Evolutionary conservation across 2,113 vertebrate genomes (phyloP).

Genomic region (Zootoca vivipara): DNA sequence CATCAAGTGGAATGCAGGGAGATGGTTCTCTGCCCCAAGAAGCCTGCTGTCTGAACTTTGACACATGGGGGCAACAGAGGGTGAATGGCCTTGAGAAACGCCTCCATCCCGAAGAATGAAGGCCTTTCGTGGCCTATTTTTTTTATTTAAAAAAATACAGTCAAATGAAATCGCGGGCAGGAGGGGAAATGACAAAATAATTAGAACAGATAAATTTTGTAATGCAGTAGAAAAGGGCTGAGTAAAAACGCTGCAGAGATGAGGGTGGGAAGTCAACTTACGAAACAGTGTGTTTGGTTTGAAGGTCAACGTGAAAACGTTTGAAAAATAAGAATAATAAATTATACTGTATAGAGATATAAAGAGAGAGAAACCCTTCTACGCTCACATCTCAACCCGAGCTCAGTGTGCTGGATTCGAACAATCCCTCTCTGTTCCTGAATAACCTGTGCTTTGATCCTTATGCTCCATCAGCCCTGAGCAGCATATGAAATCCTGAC

Average conservation of each 20-base stretch:
- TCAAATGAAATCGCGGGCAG: too few relatives aligned
- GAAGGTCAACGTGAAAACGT: too few relatives aligned
- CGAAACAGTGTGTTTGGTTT: too few relatives aligned
- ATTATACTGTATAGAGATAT: too few relatives aligned
- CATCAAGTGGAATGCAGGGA: neutral
- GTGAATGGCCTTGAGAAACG: neutral
- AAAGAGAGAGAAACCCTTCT: neutral
- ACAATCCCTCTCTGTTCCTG: neutral
- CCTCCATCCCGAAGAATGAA: neutral
- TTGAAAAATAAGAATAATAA: too few relatives aligned
- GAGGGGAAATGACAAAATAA: too few relatives aligned
- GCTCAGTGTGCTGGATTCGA: neutral
- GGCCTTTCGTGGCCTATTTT: too few relatives aligned
- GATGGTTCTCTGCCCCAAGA: neutral
- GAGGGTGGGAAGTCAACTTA: too few relatives aligned
- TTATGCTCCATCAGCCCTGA: neutral
- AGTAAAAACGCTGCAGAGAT: too few relatives aligned
- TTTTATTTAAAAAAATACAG: too few relatives aligned
- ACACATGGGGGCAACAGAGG: neutral
- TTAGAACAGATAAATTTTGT: too few relatives aligned
- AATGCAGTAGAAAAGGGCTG: too few relatives aligned
- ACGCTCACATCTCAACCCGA: neutral
- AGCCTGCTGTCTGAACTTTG: neutral
- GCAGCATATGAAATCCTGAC: neutral
- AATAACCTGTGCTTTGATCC: neutral